phyloP scores from a whole-genome alignment of 2,797 vertebrate genomes.

The Falco peregrinus region DNA sequence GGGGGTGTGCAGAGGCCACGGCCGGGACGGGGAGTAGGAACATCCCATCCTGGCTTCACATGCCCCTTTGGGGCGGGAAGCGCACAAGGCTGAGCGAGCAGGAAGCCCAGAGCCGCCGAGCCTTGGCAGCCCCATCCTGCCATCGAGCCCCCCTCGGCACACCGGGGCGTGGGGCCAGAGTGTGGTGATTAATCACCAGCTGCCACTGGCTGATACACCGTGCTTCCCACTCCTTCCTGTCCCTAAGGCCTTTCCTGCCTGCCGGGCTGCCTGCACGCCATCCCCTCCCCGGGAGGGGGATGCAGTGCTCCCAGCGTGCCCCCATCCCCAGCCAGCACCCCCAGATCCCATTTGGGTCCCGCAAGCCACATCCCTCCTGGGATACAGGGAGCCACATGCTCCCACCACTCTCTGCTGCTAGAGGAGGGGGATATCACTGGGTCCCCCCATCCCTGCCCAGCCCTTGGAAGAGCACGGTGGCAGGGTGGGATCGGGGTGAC shows the following conservation, averaged over 20 bases:
- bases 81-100: not conserved
- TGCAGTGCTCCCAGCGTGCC: rapidly evolving
- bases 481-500: not conserved
- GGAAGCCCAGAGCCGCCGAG: not conserved
- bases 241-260: conserved; percentile 25
- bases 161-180: not conserved
- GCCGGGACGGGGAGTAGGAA: not conserved
- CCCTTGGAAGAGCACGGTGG: too few species aligned
- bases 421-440: rapidly evolving
- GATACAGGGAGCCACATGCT: not conserved
- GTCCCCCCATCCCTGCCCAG: rapidly evolving
- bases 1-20: not conserved
- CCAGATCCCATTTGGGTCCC: rapidly evolving
- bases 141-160: not conserved
- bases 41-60: not conserved
- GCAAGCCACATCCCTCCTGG: rapidly evolving
- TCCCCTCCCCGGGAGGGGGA: not conserved
- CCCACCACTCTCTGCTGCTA: rapidly evolving
- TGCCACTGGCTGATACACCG: not conserved
- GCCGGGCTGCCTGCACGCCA: not conserved
- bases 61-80: not conserved
- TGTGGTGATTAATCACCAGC: not conserved
- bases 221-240: conserved; percentile 10
- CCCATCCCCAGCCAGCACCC: not conserved
- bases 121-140: not conserved